These are phyloP conservation scores for Vidua chalybeata DNA, from an alignment of 2,113 vertebrate species.

Conservation along the genomic window DNA sequence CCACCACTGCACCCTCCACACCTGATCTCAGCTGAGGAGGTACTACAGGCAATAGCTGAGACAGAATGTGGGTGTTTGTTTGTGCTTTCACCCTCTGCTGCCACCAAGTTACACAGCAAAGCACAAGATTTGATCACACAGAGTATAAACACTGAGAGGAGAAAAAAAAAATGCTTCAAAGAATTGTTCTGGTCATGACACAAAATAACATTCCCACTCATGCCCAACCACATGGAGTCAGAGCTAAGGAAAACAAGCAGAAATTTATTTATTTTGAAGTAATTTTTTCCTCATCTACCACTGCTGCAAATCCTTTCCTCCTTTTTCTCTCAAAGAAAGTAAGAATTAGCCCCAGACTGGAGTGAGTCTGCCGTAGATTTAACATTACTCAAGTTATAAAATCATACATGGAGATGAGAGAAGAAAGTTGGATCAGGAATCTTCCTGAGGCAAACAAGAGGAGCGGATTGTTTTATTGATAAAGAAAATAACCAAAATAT, in stretches of 20 bases:
- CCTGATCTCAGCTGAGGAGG: background rate
- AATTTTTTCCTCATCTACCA: background rate
- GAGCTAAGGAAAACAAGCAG: background rate
- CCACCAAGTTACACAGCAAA: background rate
- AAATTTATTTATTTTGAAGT: background rate
- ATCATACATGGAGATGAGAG: background rate
- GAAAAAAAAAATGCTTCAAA: background rate
- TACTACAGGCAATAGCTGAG: background rate
- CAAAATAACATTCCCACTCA: background rate
- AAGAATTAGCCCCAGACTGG: background rate
- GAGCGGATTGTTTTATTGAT: background rate
- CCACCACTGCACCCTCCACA: too few relatives aligned
- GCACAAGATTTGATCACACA: background rate
- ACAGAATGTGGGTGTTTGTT: background rate
- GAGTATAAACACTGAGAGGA: background rate
- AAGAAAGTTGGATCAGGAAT: background rate
- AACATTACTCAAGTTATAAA: background rate
- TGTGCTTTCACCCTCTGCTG: background rate
- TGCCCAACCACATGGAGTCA: background rate
- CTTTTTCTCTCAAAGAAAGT: background rate
- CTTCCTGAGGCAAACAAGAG: background rate
- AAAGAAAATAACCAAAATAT: background rate
- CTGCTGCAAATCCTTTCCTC: background rate
- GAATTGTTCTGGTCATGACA: background rate
- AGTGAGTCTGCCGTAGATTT: background rate